Conservation (phyloP, 2,797 vertebrate genomes). For the Bradypodion ventrale region DNA sequence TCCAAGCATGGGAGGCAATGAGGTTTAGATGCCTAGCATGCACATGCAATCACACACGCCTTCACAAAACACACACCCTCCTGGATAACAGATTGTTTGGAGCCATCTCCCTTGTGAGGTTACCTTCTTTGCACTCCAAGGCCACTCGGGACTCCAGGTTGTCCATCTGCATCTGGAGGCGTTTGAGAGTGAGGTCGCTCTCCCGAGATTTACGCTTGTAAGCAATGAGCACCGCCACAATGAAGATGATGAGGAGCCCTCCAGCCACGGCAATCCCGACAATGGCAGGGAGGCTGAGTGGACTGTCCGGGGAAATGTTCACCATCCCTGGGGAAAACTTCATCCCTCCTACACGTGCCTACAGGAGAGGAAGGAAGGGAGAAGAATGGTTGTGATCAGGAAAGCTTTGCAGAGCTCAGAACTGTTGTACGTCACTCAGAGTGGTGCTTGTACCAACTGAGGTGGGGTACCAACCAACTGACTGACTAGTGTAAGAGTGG, state of each 20-base stretch:
- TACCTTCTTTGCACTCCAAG: constrained; percentile 98
- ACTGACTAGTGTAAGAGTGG: no score
- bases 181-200: constrained; percentile 95
- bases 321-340: constrained; percentile 97
- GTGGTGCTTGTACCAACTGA: no score
- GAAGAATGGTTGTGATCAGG: neutral
- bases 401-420: no score
- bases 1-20: no score
- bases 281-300: constrained; percentile 93
- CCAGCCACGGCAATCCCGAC: constrained; percentile 94
- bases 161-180: constrained; percentile 99
- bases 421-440: no score
- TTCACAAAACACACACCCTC: neutral
- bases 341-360: constrained; percentile 96
- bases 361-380: neutral
- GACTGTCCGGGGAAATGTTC: constrained; percentile 95
- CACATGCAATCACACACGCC: neutral
- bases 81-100: no score
- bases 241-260: constrained; percentile 93
- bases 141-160: constrained; percentile 98
- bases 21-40: no score
- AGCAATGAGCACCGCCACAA: constrained; percentile 94
- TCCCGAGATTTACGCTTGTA: constrained; percentile 97
- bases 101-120: neutral
- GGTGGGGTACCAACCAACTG: no score